Conservation (phyloP, 2,888 invertebrate species). For the Drosophila rubida region DNA sequence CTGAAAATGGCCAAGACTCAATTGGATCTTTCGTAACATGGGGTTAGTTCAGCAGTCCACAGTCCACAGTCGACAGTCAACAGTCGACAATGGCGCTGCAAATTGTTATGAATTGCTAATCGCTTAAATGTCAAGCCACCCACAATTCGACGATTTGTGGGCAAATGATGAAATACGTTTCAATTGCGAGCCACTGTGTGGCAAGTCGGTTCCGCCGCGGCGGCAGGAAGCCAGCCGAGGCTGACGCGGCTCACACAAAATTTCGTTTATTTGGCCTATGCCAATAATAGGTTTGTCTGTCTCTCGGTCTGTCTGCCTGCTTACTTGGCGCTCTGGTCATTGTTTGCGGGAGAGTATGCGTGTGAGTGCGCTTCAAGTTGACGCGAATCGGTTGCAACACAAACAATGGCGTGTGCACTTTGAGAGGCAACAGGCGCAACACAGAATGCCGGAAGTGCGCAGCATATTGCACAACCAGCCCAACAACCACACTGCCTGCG, state of each 20-base stretch:
- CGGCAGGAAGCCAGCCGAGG: conserved; percentile 1
- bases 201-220: neutral
- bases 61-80: neutral
- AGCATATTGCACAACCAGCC: conserved; percentile 32
- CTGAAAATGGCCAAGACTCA: conserved; percentile 33
- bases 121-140: conserved; percentile 51
- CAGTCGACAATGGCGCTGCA: conserved; percentile 42
- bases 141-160: conserved; percentile 29
- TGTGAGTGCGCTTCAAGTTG: conserved; percentile 57
- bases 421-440: conserved; percentile 31
- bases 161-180: conserved; percentile 41
- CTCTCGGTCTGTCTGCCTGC: neutral
- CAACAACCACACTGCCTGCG: conserved; percentile 14
- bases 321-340: neutral
- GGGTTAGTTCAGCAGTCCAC: neutral
- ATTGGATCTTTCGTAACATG: conserved; percentile 17
- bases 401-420: conserved; percentile 48
- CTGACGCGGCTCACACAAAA: conserved; percentile 13
- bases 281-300: conserved; percentile 39
- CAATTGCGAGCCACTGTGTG: conserved; percentile 32
- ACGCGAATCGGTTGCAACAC: conserved; percentile 42
- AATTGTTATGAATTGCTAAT: conserved; percentile 59
- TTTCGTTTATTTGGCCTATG: conserved; percentile 16
- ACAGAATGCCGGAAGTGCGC: conserved; percentile 48
- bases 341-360: conserved; percentile 15